Conservation (phyloP, 2,113 vertebrate species). For the Heterotis niloticus region DNA sequence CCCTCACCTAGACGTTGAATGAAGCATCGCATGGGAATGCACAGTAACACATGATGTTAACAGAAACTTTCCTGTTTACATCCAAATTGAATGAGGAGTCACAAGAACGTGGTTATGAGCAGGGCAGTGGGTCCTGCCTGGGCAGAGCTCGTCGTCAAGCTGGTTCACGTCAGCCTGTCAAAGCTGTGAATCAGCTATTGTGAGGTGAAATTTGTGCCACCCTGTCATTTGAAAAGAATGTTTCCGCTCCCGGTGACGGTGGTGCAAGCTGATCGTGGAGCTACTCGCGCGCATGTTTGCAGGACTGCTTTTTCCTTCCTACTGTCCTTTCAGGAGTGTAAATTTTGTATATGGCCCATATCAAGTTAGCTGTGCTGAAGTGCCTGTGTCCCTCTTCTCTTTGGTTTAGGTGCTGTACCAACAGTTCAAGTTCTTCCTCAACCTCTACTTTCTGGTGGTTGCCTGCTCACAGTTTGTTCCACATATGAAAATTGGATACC, state of each 20-base stretch:
- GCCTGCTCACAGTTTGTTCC: conserved; percentile 94
- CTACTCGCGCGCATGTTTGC: not conserved
- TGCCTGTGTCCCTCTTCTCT: conserved; percentile 10
- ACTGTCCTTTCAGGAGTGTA: not conserved
- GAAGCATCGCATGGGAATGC: not conserved
- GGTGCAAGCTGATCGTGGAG: not conserved
- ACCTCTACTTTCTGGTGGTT: conserved; percentile 95
- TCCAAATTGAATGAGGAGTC: too few relatives aligned
- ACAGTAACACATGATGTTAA: not conserved
- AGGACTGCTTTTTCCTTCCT: not conserved
- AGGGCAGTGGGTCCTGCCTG: not conserved
- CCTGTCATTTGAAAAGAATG: conserved; percentile 14
- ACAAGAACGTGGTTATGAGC: not conserved
- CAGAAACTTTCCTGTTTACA: not conserved
- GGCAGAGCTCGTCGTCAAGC: not conserved
- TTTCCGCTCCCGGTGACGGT: conserved; percentile 5
- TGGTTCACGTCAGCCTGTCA: not conserved
- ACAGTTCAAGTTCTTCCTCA: conserved; percentile 99
- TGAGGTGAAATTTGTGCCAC: not conserved
- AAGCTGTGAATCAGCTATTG: not conserved
- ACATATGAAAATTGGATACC: conserved; percentile 90
- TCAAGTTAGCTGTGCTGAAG: not conserved
- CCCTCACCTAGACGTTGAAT: not conserved
- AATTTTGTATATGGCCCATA: not conserved
- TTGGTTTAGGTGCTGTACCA: conserved; percentile 91